A percentile compares a stretch with the other conserved stretches of the same genome.
phyloP scores from a whole-genome alignment of 2,797 vertebrate genomes.

The Capromys pilorides region DNA sequence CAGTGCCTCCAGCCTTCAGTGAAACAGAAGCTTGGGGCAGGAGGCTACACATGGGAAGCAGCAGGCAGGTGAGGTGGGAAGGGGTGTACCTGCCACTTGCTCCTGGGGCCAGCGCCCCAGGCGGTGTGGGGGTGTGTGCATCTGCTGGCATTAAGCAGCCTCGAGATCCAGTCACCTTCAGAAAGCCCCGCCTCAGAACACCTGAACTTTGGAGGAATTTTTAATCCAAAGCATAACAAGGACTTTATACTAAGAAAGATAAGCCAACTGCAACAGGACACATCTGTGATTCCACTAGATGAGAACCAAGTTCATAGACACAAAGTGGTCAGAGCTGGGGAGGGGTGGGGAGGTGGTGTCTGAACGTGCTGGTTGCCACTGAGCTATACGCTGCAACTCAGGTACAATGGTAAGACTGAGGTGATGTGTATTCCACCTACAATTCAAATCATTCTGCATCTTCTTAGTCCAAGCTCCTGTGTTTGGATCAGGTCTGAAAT shows the following conservation, averaged over 20 bases:
- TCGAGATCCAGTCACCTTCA: not conserved
- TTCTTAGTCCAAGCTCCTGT: not conserved
- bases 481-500: not conserved
- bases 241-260: not conserved
- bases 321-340: not conserved
- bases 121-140: not conserved
- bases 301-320: not conserved
- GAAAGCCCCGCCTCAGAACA: not conserved
- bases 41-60: not conserved
- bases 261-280: not conserved
- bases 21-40: not conserved
- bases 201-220: not conserved
- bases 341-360: not conserved
- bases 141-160: not conserved
- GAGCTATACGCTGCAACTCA: fast-evolving
- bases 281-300: fast-evolving
- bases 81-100: not conserved
- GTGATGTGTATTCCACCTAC: not conserved
- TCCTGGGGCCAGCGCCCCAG: not conserved
- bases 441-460: not conserved
- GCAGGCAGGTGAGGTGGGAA: not conserved
- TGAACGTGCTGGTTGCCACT: not conserved
- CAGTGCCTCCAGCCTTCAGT: not conserved
- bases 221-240: not conserved
- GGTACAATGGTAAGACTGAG: not conserved